Conservation (phyloP, 2,888 invertebrate species). For the Melangyna quadrimaculata region DNA sequence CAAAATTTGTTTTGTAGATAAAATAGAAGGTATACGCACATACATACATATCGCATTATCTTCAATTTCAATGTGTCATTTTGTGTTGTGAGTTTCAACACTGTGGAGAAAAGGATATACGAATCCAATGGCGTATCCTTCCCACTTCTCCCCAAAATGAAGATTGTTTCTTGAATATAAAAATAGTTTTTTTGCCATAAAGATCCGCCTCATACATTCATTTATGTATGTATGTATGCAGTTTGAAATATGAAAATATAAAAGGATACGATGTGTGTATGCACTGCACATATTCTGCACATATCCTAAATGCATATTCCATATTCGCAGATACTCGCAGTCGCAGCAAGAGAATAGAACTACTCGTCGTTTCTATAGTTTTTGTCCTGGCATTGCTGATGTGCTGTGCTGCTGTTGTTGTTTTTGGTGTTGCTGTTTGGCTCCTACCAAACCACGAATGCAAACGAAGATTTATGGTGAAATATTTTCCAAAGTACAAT, state of each 20-base stretch:
- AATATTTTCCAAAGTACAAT: conserved; percentile 67
- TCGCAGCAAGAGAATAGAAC: conserved; percentile 15
- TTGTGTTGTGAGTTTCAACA: background rate
- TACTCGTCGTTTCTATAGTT: background rate
- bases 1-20: too few species aligned
- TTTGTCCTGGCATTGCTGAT: background rate
- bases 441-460: conserved; percentile 53
- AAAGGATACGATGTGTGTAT: background rate
- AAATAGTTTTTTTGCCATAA: conserved; percentile 29
- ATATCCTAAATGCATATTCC: conserved; percentile 33
- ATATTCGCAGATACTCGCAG: conserved; percentile 2
- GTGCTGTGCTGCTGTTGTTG: conserved; percentile 17
- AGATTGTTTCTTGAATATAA: conserved; percentile 56
- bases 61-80: conserved; percentile 22
- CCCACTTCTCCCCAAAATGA: conserved; percentile 1
- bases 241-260: background rate
- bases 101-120: background rate
- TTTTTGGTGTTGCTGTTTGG: conserved; percentile 18
- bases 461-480: conserved; percentile 69
- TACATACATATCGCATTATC: background rate
- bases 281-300: conserved; percentile 7
- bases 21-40: too few species aligned
- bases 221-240: background rate
- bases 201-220: background rate
- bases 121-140: background rate